phyloP scores from a whole-genome alignment of 1,140 invertebrate genomes.

The Eciton burchellii region DNA sequence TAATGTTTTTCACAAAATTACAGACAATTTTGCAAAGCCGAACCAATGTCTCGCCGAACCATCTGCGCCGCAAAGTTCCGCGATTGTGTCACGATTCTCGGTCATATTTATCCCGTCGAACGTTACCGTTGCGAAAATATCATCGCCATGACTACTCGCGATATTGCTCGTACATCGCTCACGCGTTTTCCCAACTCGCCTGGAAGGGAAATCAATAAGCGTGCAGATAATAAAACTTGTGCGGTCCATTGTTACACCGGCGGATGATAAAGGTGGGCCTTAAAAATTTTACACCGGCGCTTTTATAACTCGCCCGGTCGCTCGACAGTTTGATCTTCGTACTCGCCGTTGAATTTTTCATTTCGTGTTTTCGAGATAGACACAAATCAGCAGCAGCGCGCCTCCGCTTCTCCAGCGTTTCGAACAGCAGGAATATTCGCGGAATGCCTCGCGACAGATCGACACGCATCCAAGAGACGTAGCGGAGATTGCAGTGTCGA shows the following conservation, averaged over 20 bases:
- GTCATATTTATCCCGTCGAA: slow-evolving; percentile 43
- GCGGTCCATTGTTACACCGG: not conserved
- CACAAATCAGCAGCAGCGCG: not conserved
- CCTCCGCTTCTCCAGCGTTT: not conserved
- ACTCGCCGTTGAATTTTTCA: not conserved
- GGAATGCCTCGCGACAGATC: too few relatives aligned
- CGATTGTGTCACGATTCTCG: slow-evolving; percentile 46
- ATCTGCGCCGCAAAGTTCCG: slow-evolving; percentile 50
- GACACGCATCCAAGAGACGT: too few relatives aligned
- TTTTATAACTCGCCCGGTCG: not conserved
- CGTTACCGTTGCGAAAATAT: slow-evolving; percentile 58
- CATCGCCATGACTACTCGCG: slow-evolving; percentile 53
- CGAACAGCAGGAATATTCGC: not conserved
- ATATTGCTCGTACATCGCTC: slow-evolving; percentile 50
- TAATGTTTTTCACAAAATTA: slow-evolving; percentile 44
- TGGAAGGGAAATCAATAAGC: slow-evolving; percentile 33
- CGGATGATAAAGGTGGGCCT: not conserved
- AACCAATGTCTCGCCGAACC: slow-evolving; percentile 40
- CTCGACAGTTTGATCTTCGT: not conserved
- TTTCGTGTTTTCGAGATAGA: not conserved
- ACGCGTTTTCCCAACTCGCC: slow-evolving; percentile 29
- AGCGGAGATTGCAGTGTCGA: not conserved
- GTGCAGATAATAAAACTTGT: slow-evolving; percentile 33
- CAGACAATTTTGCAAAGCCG: slow-evolving; percentile 53
- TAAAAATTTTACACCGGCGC: not conserved